phyloP scores from a whole-genome alignment of 2,113 vertebrate species.

The Vimba vimba region DNA sequence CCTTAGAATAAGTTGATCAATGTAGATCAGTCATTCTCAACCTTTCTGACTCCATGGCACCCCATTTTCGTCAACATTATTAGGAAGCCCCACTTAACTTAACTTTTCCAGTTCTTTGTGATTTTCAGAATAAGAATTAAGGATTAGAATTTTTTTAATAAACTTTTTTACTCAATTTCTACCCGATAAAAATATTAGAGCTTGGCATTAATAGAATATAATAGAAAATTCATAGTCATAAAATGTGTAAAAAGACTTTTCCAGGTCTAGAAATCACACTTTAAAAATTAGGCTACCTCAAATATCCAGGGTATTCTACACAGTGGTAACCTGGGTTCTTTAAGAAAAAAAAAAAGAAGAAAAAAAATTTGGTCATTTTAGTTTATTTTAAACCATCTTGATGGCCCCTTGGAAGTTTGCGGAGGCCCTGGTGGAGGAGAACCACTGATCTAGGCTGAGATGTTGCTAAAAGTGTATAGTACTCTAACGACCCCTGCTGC shows the following conservation, averaged over 20 bases:
- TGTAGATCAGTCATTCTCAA: too few species aligned
- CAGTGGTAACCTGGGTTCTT: background rate
- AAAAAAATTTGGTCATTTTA: background rate
- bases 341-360: background rate
- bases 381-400: background rate
- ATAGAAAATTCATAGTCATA: too few species aligned
- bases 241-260: background rate
- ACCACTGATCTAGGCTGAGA: background rate
- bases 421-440: background rate
- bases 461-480: background rate
- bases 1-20: too few species aligned
- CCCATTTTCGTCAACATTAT: too few species aligned
- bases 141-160: too few species aligned
- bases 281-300: background rate
- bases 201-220: background rate
- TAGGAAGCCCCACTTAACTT: too few species aligned
- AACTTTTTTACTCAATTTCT: background rate
- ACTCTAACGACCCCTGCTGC: slow-evolving; percentile 32
- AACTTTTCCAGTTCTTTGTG: too few species aligned
- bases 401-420: background rate
- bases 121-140: too few species aligned
- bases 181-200: background rate
- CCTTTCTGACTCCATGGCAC: too few species aligned
- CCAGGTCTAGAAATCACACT: background rate
- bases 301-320: background rate